phyloP scores from a whole-genome alignment of 2,113 vertebrate species.

The Cinclus cinclus region DNA sequence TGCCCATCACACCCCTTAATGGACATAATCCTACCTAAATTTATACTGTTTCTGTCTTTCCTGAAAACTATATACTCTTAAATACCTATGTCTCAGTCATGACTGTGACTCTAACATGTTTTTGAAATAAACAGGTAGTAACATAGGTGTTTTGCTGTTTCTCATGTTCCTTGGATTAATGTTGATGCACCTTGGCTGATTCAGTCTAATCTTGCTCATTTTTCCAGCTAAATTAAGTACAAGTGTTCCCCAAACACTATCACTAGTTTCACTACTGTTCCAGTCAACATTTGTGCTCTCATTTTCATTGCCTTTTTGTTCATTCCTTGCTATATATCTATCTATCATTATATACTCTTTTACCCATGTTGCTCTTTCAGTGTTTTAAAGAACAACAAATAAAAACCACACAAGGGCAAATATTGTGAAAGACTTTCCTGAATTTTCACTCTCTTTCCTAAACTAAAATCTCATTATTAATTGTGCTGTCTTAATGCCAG shows the following conservation, averaged over 20 bases:
- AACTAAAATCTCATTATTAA: background rate
- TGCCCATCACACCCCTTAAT: background rate
- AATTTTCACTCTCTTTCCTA: background rate
- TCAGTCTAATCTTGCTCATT: background rate
- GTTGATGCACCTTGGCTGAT: background rate
- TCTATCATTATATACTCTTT: background rate
- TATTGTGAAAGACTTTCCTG: background rate
- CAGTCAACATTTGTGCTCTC: background rate
- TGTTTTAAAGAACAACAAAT: background rate
- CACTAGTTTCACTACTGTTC: background rate
- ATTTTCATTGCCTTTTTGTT: background rate
- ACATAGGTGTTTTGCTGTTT: background rate
- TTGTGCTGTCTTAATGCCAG: background rate
- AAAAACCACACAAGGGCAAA: background rate
- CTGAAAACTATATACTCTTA: background rate
- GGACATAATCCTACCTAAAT: background rate
- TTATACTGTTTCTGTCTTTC: background rate
- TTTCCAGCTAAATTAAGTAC: background rate
- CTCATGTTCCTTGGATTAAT: background rate
- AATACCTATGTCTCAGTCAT: background rate
- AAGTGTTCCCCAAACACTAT: background rate
- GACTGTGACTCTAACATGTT: background rate
- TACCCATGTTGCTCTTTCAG: background rate
- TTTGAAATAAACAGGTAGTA: background rate
- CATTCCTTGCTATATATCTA: background rate